Percentiles rank a stretch among this genome's conserved stretches.
These are phyloP conservation scores for Pipistrellus kuhlii DNA, from an alignment of 2,797 vertebrate species.

Conservation along the genomic window DNA sequence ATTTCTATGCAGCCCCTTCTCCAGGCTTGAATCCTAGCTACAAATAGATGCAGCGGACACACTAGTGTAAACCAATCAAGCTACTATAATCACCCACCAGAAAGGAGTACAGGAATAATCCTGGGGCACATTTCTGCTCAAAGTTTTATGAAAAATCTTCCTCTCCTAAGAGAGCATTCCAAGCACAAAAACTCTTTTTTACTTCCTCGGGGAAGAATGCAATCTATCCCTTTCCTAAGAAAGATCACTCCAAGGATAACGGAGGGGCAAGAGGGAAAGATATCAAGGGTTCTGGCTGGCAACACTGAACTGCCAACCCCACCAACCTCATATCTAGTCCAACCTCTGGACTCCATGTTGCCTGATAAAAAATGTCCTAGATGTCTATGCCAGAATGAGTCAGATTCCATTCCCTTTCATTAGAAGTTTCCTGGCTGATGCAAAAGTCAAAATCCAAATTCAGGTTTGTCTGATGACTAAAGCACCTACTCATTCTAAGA, in stretches of 20 bases:
- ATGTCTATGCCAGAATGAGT: background rate
- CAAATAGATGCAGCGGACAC: no score
- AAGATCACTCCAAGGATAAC: background rate
- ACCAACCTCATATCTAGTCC: background rate
- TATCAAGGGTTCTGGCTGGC: background rate
- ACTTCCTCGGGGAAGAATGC: background rate
- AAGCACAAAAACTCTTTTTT: background rate
- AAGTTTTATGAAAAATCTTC: background rate
- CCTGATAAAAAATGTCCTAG: background rate
- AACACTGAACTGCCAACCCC: background rate
- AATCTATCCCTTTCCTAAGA: background rate
- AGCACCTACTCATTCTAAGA: background rate
- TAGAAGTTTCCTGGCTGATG: background rate
- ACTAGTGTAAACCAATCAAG: background rate
- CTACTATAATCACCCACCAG: background rate
- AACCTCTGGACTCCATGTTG: background rate
- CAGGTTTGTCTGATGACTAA: background rate
- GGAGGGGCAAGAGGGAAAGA: background rate
- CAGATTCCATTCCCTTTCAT: background rate
- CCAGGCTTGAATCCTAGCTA: no score
- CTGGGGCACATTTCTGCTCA: background rate
- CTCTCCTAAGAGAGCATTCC: background rate
- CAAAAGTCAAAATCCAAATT: slow-evolving; percentile 36
- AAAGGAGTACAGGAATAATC: background rate
- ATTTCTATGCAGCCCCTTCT: no score